These are phyloP conservation scores for Pachycephala philippinensis DNA, from an alignment of 2,113 vertebrate species.

Conservation along the genomic window DNA sequence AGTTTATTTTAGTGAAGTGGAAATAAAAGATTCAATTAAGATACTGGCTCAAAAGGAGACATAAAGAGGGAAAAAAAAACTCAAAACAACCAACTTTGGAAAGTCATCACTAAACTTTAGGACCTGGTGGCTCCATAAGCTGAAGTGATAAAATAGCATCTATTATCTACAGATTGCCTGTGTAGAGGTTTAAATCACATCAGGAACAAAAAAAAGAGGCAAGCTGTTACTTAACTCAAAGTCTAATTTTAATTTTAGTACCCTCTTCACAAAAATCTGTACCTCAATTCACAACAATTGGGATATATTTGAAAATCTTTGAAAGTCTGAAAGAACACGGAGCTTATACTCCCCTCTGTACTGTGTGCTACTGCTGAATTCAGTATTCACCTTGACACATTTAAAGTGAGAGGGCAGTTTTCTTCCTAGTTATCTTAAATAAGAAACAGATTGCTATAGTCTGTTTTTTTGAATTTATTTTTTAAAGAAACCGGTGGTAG, in stretches of 20 bases:
- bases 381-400: not conserved
- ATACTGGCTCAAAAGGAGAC: not conserved
- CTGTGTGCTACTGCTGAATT: not conserved
- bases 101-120: not conserved
- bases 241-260: not conserved
- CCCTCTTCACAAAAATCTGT: not conserved
- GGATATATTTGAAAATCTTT: not conserved
- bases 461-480: not conserved
- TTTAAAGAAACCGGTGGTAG: not conserved
- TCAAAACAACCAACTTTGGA: not conserved
- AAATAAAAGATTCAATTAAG: slow-evolving; percentile 9
- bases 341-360: not conserved
- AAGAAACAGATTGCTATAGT: not conserved
- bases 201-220: not conserved
- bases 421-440: not conserved
- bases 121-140: not conserved
- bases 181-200: not conserved
- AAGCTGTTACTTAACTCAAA: not conserved
- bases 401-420: not conserved
- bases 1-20: not conserved
- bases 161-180: not conserved
- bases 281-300: not conserved
- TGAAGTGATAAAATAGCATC: not conserved
- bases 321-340: not conserved
- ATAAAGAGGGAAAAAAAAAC: not conserved